Base-by-base conservation (phyloP, 2,888 invertebrate genomes). In the Hyposoter didymator region DNA sequence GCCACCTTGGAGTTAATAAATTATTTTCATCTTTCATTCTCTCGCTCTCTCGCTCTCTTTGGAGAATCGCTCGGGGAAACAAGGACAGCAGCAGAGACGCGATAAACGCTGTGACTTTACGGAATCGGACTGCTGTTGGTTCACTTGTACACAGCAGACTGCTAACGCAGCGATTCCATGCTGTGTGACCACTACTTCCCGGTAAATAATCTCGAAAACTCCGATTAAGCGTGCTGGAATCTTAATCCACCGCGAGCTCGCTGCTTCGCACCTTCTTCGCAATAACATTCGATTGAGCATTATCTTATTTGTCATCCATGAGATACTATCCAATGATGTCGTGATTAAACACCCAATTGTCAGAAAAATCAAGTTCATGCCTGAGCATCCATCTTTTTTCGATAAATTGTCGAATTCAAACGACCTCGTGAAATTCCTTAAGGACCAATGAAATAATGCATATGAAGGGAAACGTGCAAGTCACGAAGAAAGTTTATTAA, bases 1-100 rank as follows among this genome's bases (percentile, higher is more conserved):
- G 66, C 76, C 82, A 79, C 80, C 78, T 75, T 75, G 83, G 78
- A 86, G 80, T 84, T 87, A 86, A 88, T 88, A 88, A 88, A 88
- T 88, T 86, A 88, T 87, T 88, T 70, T 52, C 75, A 73, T 69
- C 81, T 73, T 67, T 78, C 39, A 64, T 39, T 32, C 45, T 39
- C 69, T 67, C 69, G 32, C 73, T 81, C 17, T 45, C 28, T 45
- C 35, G 32, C 73, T 74, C 52, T 72, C 69, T 17, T 19, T 55
- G 14, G 39, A 2, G 8, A 17, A 22, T 10, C n/a, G 8, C 28
- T 28, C 28, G 6, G 28, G 10, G 35, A 52, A 76, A 52, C 17
- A 69, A 78, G 28, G 14, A 69, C 59, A 19, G 10, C 39, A 39
- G 8, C 7, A 39, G 28, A 79, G 81, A 78, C 69, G 78, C 72